Evolutionary conservation across 2,113 vertebrate genomes (phyloP).

Genomic region (Otus sunia): DNA sequence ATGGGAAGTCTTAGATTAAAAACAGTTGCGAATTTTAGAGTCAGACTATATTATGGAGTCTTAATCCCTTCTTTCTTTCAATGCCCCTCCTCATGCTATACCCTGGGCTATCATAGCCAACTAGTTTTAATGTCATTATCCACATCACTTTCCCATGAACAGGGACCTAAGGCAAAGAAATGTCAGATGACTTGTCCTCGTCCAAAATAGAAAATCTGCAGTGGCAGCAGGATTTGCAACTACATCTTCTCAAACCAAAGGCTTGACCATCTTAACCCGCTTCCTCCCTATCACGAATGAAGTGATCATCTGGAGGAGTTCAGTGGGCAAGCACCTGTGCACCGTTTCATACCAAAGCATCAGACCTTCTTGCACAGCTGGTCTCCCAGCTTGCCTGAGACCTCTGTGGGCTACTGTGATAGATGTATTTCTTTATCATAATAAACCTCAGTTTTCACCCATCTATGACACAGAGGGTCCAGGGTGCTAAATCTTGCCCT

Average conservation of each 20-base stretch:
- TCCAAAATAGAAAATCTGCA: not conserved
- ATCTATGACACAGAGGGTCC: not conserved
- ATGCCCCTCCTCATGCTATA: not conserved
- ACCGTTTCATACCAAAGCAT: not conserved
- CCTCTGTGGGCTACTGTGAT: not conserved
- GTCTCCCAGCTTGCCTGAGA: not conserved
- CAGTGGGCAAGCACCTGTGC: not conserved
- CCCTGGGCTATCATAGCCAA: not conserved
- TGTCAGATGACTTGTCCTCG: not conserved
- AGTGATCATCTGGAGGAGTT: not conserved
- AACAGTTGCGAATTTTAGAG: not conserved
- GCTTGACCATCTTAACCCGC: not conserved
- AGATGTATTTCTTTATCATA: not conserved
- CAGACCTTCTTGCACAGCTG: not conserved
- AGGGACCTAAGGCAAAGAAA: not conserved
- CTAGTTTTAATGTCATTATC: not conserved
- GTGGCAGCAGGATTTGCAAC: not conserved
- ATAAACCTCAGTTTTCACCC: not conserved
- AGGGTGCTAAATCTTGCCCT: not conserved
- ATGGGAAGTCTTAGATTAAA: not conserved
- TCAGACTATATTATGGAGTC: not conserved
- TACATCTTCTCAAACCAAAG: not conserved
- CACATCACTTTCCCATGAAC: not conserved
- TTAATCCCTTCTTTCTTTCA: constrained; percentile 8
- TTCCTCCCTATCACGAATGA: not conserved